Evolutionary conservation across 2,888 invertebrate genomes (phyloP).

Genomic region (Pilophorus perplexus): DNA sequence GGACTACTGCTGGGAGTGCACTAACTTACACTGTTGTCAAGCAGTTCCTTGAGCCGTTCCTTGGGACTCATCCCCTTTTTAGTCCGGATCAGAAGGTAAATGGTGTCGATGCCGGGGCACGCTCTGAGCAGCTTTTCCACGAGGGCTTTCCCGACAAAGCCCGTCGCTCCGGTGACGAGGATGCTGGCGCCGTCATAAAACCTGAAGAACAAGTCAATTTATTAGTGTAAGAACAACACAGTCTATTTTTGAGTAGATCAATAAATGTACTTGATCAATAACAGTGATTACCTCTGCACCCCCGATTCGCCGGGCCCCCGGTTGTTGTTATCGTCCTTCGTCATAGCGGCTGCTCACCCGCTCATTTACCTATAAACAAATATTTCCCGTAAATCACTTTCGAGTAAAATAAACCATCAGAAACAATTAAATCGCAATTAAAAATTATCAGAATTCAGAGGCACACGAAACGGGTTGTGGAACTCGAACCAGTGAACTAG

Average conservation of each 20-base stretch:
- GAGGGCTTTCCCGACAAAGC: constrained; percentile 92
- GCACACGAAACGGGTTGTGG: no score
- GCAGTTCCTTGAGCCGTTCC: constrained; percentile 48
- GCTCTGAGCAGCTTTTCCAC: constrained; percentile 87
- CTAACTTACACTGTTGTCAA: constrained; percentile 49
- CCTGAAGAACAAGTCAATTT: no score
- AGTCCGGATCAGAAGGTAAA: constrained; percentile 79
- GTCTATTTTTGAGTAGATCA: no score
- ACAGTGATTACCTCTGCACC: no score
- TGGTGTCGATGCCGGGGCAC: constrained; percentile 71
- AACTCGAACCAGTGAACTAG: no score
- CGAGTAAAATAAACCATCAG: no score
- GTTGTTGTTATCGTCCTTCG: constrained; percentile 45
- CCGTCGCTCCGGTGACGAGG: constrained; percentile 67
- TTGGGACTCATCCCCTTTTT: constrained; percentile 49
- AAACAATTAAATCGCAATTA: no score
- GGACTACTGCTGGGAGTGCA: background rate
- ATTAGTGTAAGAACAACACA: no score
- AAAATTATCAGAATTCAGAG: no score
- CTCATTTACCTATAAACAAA: no score
- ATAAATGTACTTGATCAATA: no score
- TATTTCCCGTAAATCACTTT: no score
- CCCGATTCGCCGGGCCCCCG: constrained; percentile 35
- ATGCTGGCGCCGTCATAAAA: constrained; percentile 59
- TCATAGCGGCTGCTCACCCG: constrained; percentile 41